phyloP scores from a whole-genome alignment of 1,140 invertebrate genomes.

The Microplitis mediator region DNA sequence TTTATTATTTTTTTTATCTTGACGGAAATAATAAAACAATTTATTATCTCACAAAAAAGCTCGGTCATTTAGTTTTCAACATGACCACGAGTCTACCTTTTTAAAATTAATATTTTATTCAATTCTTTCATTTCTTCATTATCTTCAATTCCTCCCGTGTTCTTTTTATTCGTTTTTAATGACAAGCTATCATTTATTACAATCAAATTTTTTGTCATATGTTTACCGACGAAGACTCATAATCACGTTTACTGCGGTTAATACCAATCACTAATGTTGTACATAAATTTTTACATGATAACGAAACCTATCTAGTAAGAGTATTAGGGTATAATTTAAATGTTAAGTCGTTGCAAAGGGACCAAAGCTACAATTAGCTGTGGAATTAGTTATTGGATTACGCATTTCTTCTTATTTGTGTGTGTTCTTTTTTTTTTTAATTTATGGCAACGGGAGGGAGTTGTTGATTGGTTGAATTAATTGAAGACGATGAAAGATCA shows the following conservation, averaged over 20 bases:
- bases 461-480: constrained; percentile 24
- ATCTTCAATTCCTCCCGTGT: background rate
- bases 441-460: constrained; percentile 35
- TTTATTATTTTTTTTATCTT: too few species aligned
- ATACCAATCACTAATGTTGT: constrained; percentile 18
- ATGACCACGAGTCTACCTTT: background rate
- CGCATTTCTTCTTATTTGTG: background rate
- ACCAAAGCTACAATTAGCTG: constrained; percentile 43
- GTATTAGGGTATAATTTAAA: constrained; percentile 37
- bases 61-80: background rate
- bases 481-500: constrained; percentile 28
- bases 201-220: too few species aligned
- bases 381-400: constrained; percentile 31
- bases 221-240: background rate
- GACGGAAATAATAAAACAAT: background rate
- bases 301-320: constrained; percentile 42
- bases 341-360: constrained; percentile 49
- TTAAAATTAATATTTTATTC: too few species aligned
- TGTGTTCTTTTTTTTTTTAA: background rate
- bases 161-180: background rate
- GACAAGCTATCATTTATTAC: background rate
- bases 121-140: background rate
- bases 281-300: constrained; percentile 33
- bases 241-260: background rate
- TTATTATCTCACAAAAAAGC: too few species aligned